Base-by-base conservation (phyloP, 2,888 invertebrate genomes). In the Diaperis boleti region DNA sequence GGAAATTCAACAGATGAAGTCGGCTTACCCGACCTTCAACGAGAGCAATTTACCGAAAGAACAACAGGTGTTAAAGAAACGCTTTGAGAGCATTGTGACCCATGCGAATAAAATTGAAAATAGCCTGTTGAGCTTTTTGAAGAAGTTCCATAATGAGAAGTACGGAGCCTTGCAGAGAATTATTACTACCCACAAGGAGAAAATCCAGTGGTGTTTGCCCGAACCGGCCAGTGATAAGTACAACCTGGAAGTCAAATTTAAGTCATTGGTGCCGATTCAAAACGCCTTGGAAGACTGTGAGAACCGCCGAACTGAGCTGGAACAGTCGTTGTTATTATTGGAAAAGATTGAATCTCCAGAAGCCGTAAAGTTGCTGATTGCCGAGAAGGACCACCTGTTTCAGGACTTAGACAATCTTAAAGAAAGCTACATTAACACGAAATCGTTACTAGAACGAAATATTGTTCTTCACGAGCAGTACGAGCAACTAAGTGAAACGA, bases 181-280 rank as follows among this genome's bases (percentile, higher is more conserved):
- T 76, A 86, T 96, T 6, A 85, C 88, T 49, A 89, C 92, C 1
- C 89, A 92, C 68, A 90, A 91, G 66, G 96, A 97, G 76, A 96
- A 96, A 81, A 89, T 95, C 0, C 85, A 89, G 8, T 96, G 96
- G 95, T 97, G 96, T 78, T 87, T 90, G 74, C 94, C 95, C 0
- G 96, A 96, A 76, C 87, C 91, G 1, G 89, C 90, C 22, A 95
- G 94, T 74, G 96, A 97, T 76, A 91, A 91, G 78, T 96, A 96
- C 78, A 95, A 95, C 77, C 85, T 96, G 18, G 95, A 96, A 83
- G 94, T 95, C 0, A 97, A 97, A 82, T 86, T 91, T 72, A 89
- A 92, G 1, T 91, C 94, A 0, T 79, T 96, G 26, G 83, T 84
- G 60, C 94, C 95, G 66, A 90, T 94, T 1, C 88, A 90, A 77